Evolutionary conservation across 2,888 invertebrate species (phyloP).

Genomic region (Oscheius myriophilus): DNA sequence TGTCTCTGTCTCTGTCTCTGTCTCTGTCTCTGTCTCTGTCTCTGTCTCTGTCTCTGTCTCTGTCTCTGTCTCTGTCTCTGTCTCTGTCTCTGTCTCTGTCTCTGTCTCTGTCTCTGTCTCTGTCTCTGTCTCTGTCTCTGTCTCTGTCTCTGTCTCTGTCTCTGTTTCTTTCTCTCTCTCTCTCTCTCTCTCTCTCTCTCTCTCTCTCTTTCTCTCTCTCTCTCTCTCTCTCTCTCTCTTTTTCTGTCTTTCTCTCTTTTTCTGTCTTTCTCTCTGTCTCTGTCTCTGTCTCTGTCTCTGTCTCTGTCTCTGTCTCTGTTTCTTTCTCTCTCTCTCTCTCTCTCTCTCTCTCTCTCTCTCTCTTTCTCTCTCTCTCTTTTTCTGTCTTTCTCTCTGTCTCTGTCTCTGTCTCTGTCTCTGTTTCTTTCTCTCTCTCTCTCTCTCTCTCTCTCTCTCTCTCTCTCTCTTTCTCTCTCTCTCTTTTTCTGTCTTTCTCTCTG

Average conservation of each 20-base stretch:
- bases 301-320: too few relatives aligned
- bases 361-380: neutral
- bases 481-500: neutral
- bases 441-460: neutral
- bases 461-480: neutral
- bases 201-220: too few relatives aligned
- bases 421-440: neutral
- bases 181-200: too few relatives aligned
- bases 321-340: too few relatives aligned
- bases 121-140: neutral
- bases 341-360: too few relatives aligned
- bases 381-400: neutral
- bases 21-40: neutral
- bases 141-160: neutral
- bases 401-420: neutral
- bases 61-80: constrained; percentile 12
- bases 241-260: too few relatives aligned
- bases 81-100: constrained; percentile 5
- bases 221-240: too few relatives aligned
- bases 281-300: too few relatives aligned
- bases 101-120: constrained; percentile 4
- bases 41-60: neutral
- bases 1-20: neutral
- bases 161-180: neutral
- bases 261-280: too few relatives aligned